Evolutionary conservation across 1,140 invertebrate genomes (phyloP).

Genomic region (Orius insidiosus): DNA sequence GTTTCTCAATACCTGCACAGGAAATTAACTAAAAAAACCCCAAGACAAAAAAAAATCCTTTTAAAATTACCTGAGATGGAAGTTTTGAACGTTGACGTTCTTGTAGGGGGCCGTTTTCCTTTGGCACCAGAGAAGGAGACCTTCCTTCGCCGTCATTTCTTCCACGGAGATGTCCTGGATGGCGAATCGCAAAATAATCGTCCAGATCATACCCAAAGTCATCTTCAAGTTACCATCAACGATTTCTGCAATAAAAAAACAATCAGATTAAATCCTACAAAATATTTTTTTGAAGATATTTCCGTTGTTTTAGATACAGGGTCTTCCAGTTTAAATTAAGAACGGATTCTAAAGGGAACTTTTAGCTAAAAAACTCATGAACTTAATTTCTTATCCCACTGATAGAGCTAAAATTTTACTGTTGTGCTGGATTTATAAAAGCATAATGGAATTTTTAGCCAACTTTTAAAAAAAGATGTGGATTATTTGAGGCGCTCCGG

Average conservation of each 20-base stretch:
- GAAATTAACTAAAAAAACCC: background rate
- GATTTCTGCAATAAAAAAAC: slow-evolving; percentile 58
- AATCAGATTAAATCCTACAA: no score
- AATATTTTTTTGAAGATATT: no score
- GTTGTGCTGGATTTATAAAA: no score
- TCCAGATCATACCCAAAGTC: slow-evolving; percentile 99
- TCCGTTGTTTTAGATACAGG: no score
- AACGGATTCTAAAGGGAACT: no score
- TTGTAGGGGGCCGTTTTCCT: slow-evolving; percentile 99
- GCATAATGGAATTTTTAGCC: no score
- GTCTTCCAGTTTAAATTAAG: no score
- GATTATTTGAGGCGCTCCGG: no score
- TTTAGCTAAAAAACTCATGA: no score
- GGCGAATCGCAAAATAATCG: slow-evolving; percentile 97
- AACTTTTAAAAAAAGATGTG: no score
- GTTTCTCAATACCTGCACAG: background rate
- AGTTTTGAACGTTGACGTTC: slow-evolving; percentile 99
- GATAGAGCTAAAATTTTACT: no score
- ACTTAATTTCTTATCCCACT: no score
- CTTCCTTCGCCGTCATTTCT: slow-evolving; percentile 99
- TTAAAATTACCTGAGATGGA: slow-evolving; percentile 68
- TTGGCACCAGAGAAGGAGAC: slow-evolving; percentile 96
- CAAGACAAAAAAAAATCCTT: background rate
- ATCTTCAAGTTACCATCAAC: slow-evolving; percentile 99
- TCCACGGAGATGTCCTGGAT: slow-evolving; percentile 99